A percentile compares a stretch with the other conserved stretches of the same genome.
phyloP scores from a whole-genome alignment of 2,113 vertebrate genomes.

The Anhinga anhinga region DNA sequence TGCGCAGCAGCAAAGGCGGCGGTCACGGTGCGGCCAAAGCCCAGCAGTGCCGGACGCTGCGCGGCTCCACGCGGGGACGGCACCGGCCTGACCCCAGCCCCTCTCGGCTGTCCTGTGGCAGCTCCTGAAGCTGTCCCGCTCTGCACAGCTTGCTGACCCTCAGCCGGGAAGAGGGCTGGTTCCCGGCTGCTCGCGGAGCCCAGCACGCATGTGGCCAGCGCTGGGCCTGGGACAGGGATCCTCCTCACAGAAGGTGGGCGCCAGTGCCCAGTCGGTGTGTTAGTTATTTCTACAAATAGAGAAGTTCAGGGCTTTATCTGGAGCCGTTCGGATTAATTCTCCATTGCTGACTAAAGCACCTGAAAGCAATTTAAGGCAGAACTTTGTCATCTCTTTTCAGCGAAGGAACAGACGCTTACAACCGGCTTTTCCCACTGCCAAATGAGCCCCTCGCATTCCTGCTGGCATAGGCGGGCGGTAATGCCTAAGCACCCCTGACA shows the following conservation, averaged over 20 bases:
- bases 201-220: fast-evolving
- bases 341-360: background rate
- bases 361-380: background rate
- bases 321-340: background rate
- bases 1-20: fast-evolving
- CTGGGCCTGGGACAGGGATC: background rate
- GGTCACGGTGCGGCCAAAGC: background rate
- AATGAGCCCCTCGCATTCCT: background rate
- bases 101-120: no score
- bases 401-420: background rate
- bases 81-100: no score
- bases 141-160: no score
- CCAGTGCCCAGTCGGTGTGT: fast-evolving
- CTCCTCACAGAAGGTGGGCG: background rate
- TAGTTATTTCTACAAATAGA: background rate
- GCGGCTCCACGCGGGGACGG: no score
- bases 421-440: background rate
- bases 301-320: background rate
- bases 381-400: background rate
- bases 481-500: background rate
- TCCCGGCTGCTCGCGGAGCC: background rate
- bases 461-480: fast-evolving
- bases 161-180: fast-evolving
- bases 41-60: no score
- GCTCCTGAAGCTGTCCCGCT: no score